These are phyloP conservation scores for Acomys russatus DNA, from an alignment of 2,797 vertebrate species.

Conservation along the genomic window DNA sequence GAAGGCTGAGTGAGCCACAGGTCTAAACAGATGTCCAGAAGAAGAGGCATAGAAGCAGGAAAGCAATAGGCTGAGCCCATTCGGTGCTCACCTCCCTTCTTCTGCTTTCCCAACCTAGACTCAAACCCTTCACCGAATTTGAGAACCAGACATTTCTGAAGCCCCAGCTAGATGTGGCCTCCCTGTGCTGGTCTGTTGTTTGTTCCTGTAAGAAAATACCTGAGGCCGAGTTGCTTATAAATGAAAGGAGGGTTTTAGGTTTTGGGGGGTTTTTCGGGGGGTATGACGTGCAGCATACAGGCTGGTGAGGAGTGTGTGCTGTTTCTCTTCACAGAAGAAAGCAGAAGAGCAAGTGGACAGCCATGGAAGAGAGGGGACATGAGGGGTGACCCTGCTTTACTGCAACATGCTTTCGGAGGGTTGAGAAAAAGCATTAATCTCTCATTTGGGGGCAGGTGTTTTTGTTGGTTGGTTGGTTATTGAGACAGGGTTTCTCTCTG, in stretches of 20 bases:
- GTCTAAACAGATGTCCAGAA: background rate
- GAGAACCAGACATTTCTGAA: background rate
- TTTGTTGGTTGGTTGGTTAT: too few species aligned
- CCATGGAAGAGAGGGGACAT: background rate
- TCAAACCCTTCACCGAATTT: background rate
- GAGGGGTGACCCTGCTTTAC: background rate
- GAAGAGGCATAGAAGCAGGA: background rate
- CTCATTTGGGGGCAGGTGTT: too few species aligned
- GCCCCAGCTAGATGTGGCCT: background rate
- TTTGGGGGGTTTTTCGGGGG: background rate
- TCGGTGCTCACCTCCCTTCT: rapidly evolving
- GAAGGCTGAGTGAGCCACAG: background rate
- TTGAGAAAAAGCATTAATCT: background rate
- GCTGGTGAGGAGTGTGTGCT: background rate
- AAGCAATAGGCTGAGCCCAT: background rate
- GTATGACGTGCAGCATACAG: too few species aligned
- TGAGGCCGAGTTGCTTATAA: background rate
- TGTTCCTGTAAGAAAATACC: background rate
- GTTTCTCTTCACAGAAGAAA: background rate
- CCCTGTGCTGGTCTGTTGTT: background rate
- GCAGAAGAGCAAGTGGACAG: background rate
- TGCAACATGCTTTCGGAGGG: background rate
- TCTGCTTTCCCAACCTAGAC: background rate
- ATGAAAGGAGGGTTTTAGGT: background rate
- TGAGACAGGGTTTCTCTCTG: too few species aligned